These are phyloP conservation scores for Ciconia stormi DNA, from an alignment of 2,113 vertebrate species.

Conservation along the genomic window DNA sequence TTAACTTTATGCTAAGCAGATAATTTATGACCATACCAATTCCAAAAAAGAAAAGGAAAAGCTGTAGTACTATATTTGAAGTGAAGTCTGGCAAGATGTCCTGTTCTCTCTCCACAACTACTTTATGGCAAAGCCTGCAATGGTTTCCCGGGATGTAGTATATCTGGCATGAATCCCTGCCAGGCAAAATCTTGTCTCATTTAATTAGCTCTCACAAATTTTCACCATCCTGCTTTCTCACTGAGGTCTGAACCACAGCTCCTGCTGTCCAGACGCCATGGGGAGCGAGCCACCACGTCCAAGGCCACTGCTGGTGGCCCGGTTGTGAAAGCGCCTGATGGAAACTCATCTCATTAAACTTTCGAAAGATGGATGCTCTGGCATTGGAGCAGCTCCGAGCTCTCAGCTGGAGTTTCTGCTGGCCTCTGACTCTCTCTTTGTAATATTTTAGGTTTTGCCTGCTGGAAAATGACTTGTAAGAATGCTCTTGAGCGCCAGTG, in stretches of 20 bases:
- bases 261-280: slow-evolving; percentile 15
- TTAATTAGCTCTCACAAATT: slow-evolving; percentile 61
- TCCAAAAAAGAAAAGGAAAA: slow-evolving; percentile 9
- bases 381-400: slow-evolving; percentile 12
- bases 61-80: background rate
- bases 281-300: background rate
- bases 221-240: slow-evolving; percentile 44
- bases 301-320: slow-evolving; percentile 47
- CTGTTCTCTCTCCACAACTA: background rate
- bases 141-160: background rate
- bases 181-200: slow-evolving; percentile 37
- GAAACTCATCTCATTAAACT: slow-evolving; percentile 59
- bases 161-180: slow-evolving; percentile 40
- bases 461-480: slow-evolving; percentile 62
- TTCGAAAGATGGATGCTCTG: slow-evolving; percentile 50
- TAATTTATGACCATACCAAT: slow-evolving; percentile 5
- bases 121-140: slow-evolving; percentile 47
- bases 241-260: slow-evolving; percentile 16
- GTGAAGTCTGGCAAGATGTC: background rate
- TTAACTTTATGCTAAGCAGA: slow-evolving; percentile 36
- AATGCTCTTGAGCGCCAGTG: slow-evolving; percentile 40
- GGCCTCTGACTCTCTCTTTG: slow-evolving; percentile 27
- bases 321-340: slow-evolving; percentile 13
- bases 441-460: slow-evolving; percentile 51
- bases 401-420: slow-evolving; percentile 62